Base-by-base conservation (phyloP, 2,797 vertebrate genomes). In the Leucoraja ocellata region DNA sequence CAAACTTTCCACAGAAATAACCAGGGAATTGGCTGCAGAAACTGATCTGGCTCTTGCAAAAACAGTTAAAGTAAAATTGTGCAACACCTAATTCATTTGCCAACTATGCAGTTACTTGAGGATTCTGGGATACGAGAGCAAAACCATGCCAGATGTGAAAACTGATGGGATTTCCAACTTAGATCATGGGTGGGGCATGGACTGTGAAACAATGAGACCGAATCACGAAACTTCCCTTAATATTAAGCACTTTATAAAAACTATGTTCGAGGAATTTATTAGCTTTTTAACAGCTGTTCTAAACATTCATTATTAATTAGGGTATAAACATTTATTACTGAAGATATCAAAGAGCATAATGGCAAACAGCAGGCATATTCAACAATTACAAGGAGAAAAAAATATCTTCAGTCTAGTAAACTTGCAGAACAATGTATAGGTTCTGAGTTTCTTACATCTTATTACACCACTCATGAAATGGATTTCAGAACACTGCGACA, bases 1-100 rank as follows among this genome's bases (percentile, higher is more conserved):
- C 71, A 58, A 92, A 74, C 23, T 92, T 76, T 76, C 90, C 71
- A 76, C 46, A 92, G 18, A 91, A 74, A 68, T 91, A 25, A 36
- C 71, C 90, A 46, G 71, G 11, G 90, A 91, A 74, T 74, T 23
- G 18, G 7, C 23, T 1, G 25, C 86, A 71, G 14, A 21, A 54
- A 74, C 10, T 14, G 36, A 18, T 18, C 68, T 28, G 23, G 58
- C 23, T 91, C 28, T 11, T 6, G 46, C 39, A 74, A 28, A 91
- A 92, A 76, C 11, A 28, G 36, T 74, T 92, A 28, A 92, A 54
- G n/a, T 18, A 32, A 39, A n/a, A 68, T 2, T 18, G 61, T 36
- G 36, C 39, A 46, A 0, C 39, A 58, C n/a, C 71, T 7, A 65
- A 28, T 1, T 73, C 32, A 91, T 73, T 74, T 74, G 9, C 39